phyloP scores from a whole-genome alignment of 2,888 invertebrate genomes.

The Trissolcus japonicus region DNA sequence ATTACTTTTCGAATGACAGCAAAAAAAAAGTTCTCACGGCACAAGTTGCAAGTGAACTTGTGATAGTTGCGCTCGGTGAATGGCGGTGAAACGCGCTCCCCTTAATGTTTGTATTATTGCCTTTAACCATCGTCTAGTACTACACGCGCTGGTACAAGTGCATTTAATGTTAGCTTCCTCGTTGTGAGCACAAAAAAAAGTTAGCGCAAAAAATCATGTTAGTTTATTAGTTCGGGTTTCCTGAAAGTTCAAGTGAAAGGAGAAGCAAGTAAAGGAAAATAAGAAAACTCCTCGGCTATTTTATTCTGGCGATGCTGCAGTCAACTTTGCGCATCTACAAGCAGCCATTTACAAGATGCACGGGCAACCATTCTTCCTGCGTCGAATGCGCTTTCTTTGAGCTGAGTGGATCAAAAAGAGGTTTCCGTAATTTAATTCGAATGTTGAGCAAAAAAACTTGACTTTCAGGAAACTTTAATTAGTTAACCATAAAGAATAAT shows the following conservation, averaged over 20 bases:
- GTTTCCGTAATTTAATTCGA: slow-evolving; percentile 16
- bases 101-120: slow-evolving; percentile 13
- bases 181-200: slow-evolving; percentile 21
- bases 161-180: slow-evolving; percentile 30
- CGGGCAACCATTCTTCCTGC: slow-evolving; percentile 10
- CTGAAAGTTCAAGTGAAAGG: slow-evolving; percentile 18
- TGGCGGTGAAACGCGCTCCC: neutral
- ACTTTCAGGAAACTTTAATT: slow-evolving; percentile 18
- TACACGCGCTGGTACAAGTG: slow-evolving; percentile 28
- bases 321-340: slow-evolving; percentile 16
- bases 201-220: slow-evolving; percentile 26
- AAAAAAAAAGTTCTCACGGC: slow-evolving; percentile 18
- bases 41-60: slow-evolving; percentile 29
- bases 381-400: slow-evolving; percentile 16
- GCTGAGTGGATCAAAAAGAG: slow-evolving; percentile 13
- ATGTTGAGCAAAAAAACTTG: slow-evolving; percentile 3
- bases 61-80: neutral
- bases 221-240: slow-evolving; percentile 39
- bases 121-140: slow-evolving; percentile 17
- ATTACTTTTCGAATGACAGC: slow-evolving; percentile 36
- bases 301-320: slow-evolving; percentile 17
- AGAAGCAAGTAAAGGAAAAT: slow-evolving; percentile 17
- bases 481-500: neutral
- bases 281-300: slow-evolving; percentile 20
- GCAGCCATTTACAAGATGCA: neutral